phyloP scores from a whole-genome alignment of 2,113 vertebrate genomes.

The Esox niger region DNA sequence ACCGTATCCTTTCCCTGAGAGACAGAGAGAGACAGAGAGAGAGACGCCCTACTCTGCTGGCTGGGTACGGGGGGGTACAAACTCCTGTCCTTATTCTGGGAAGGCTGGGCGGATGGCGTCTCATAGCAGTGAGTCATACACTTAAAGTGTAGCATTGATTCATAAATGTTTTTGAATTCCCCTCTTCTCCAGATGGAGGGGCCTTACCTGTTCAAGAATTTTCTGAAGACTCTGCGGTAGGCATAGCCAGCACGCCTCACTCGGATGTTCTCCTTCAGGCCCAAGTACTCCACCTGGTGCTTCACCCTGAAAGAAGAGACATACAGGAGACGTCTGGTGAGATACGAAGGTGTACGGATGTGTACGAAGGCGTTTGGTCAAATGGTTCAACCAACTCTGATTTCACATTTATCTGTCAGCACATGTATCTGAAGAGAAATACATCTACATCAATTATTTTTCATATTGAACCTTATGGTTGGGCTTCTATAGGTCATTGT shows the following conservation, averaged over 20 bases:
- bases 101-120: neutral
- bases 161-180: no score
- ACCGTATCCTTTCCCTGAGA: neutral
- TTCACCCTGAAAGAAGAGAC: slow-evolving; percentile 79
- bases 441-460: no score
- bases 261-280: slow-evolving; percentile 95
- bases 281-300: slow-evolving; percentile 96
- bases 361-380: no score
- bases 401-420: no score
- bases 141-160: neutral
- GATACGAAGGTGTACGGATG: no score
- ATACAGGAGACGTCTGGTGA: neutral
- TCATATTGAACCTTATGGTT: neutral
- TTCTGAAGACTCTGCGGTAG: slow-evolving; percentile 89
- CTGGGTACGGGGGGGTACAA: slow-evolving; percentile 9
- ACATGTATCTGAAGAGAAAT: no score
- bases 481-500: no score
- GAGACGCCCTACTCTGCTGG: slow-evolving; percentile 50
- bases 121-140: neutral
- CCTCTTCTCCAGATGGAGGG: neutral
- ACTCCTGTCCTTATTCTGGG: neutral
- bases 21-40: neutral
- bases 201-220: slow-evolving; percentile 92
- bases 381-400: no score
- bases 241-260: slow-evolving; percentile 96